These are phyloP conservation scores for Zygothrica quintamaculata DNA, from an alignment of 2,888 invertebrate species.

Conservation along the genomic window DNA sequence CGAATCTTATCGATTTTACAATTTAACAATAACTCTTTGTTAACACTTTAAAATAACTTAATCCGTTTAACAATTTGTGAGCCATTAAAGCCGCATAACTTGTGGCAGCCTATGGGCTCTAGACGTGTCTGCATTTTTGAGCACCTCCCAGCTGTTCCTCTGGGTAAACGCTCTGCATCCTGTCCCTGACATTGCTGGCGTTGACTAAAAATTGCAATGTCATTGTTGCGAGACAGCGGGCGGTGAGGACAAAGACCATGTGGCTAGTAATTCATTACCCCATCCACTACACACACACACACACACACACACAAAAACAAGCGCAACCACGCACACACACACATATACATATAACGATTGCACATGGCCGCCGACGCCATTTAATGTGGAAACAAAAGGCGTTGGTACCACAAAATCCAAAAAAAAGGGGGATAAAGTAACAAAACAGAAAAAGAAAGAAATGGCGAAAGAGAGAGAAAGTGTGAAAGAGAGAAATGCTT, in stretches of 20 bases:
- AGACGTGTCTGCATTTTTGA: slow-evolving; percentile 52
- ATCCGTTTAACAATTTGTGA: slow-evolving; percentile 45
- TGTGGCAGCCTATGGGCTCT: slow-evolving; percentile 33
- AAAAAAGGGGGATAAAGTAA: slow-evolving; percentile 28
- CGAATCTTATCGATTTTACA: not conserved
- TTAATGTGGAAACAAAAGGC: slow-evolving; percentile 78
- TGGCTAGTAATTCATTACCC: slow-evolving; percentile 77
- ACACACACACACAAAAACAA: slow-evolving; percentile 32
- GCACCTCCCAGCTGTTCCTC: not conserved
- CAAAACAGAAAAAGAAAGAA: slow-evolving; percentile 14
- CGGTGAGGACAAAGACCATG: slow-evolving; percentile 63
- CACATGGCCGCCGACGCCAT: slow-evolving; percentile 68
- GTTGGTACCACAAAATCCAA: slow-evolving; percentile 52
- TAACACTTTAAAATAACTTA: slow-evolving; percentile 9
- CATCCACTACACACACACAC: slow-evolving; percentile 33
- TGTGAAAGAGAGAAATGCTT: no score
- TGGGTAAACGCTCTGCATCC: not conserved
- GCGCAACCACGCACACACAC: slow-evolving; percentile 14
- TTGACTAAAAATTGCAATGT: slow-evolving; percentile 68
- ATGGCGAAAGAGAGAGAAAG: not conserved
- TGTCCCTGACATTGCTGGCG: slow-evolving; percentile 60
- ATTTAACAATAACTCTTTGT: not conserved
- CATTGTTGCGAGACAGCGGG: slow-evolving; percentile 68
- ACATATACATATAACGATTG: slow-evolving; percentile 38
- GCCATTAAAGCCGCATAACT: slow-evolving; percentile 64